phyloP scores from a whole-genome alignment of 2,113 vertebrate genomes.

The Silurus asotus region DNA sequence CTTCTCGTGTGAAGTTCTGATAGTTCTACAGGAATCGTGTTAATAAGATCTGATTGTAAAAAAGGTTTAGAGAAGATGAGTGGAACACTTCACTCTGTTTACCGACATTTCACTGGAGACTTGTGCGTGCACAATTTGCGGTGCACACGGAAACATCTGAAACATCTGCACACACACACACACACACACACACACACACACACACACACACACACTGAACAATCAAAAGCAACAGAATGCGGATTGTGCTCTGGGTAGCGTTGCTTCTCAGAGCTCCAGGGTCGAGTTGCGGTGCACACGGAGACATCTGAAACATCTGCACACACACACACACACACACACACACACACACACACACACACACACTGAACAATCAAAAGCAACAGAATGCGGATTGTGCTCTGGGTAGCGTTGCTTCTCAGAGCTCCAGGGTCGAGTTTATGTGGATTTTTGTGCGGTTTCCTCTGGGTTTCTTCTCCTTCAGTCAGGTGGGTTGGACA shows the following conservation, averaged over 20 bases:
- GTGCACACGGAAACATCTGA: background rate
- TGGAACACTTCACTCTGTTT: no score
- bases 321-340: background rate
- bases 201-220: background rate
- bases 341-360: background rate
- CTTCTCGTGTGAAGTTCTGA: no score
- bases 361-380: background rate
- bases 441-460: background rate
- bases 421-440: background rate
- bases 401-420: background rate
- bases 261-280: background rate
- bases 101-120: no score
- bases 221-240: background rate
- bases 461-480: background rate
- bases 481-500: background rate
- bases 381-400: background rate
- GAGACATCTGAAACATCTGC: conserved; percentile 1
- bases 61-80: no score
- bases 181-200: background rate
- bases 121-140: no score
- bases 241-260: background rate
- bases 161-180: background rate
- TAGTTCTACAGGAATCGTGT: no score
- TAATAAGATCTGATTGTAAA: no score
- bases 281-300: no score